Conservation (phyloP, 2,113 vertebrate genomes). For the Eleginops maclovinus region DNA sequence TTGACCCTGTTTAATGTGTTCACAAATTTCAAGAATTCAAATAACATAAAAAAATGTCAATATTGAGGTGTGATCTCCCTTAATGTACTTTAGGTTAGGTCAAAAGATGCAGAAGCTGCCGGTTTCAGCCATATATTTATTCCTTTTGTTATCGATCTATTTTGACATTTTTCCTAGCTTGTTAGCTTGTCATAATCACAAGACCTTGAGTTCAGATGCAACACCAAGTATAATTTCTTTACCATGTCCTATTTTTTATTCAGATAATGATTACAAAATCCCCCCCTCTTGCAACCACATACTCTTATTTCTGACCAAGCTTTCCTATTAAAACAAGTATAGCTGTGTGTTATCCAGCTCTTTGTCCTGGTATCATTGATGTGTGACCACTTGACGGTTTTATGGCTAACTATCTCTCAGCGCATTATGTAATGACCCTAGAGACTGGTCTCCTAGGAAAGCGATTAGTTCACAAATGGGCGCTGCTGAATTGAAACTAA, state of each 20-base stretch:
- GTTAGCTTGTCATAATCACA: background rate
- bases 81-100: background rate
- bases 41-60: no score
- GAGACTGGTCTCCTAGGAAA: slow-evolving; percentile 73
- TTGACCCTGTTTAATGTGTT: background rate
- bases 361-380: slow-evolving; percentile 55
- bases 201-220: background rate
- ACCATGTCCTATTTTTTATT: background rate
- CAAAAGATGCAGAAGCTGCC: background rate
- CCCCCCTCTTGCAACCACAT: no score
- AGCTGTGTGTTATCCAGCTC: slow-evolving; percentile 39
- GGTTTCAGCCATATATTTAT: background rate
- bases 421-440: slow-evolving; percentile 72
- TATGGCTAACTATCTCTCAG: slow-evolving; percentile 64
- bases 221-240: no score
- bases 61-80: background rate
- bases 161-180: background rate
- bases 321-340: slow-evolving; percentile 44
- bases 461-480: slow-evolving; percentile 70
- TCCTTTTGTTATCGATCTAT: background rate
- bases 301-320: slow-evolving; percentile 26
- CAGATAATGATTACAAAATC: background rate
- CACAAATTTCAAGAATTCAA: background rate
- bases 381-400: slow-evolving; percentile 75
- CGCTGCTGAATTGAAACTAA: slow-evolving; percentile 63